A percentile compares a stretch with the other conserved stretches of the same genome.
Conservation (phyloP, 2,113 vertebrate genomes). For the Oryzias javanicus region DNA sequence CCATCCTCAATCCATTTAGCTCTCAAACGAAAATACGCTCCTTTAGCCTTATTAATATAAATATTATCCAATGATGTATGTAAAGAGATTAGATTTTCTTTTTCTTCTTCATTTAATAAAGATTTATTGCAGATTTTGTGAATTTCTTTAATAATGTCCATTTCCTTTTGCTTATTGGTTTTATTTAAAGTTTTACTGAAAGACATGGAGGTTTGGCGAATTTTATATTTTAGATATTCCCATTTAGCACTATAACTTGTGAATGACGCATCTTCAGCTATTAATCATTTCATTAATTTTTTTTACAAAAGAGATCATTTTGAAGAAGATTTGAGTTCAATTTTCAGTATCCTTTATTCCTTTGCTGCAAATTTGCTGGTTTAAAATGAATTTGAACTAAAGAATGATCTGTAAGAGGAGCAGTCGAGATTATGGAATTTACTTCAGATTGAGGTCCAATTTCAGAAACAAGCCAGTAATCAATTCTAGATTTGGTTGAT, state of each 20-base stretch:
- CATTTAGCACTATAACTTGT: neutral
- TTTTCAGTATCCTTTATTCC: constrained; percentile 1
- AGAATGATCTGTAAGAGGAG: neutral
- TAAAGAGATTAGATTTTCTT: neutral
- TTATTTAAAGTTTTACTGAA: neutral
- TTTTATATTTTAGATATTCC: neutral
- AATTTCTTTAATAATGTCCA: neutral
- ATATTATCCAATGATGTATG: neutral
- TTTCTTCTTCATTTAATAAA: neutral
- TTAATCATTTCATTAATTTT: neutral
- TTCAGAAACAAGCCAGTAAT: constrained; percentile 7
- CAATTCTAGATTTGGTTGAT: neutral
- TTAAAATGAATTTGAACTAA: neutral
- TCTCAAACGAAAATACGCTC: neutral
- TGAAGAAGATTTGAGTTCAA: neutral
- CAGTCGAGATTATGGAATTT: neutral
- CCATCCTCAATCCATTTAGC: neutral
- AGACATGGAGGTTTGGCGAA: neutral
- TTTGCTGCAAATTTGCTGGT: too few relatives aligned
- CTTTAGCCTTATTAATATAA: neutral
- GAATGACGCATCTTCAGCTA: neutral
- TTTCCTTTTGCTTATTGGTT: neutral
- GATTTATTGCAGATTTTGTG: too few relatives aligned
- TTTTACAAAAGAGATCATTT: neutral
- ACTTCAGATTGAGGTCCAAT: neutral